Conservation (phyloP, 1,140 invertebrate species). For the Choristoneura fumiferana region DNA sequence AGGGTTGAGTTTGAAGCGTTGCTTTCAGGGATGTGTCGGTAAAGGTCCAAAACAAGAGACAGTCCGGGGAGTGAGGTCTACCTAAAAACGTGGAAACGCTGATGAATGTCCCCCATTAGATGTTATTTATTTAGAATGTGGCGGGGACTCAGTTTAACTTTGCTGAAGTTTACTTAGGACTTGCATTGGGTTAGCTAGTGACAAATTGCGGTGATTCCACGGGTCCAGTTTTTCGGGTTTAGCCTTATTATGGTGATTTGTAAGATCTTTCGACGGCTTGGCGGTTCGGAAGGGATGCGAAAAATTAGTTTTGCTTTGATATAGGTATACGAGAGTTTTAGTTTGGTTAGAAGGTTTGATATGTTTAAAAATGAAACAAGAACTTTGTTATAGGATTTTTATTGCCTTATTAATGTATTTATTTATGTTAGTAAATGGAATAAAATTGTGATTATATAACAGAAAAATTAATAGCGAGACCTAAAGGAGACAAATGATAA, state of each 20-base stretch:
- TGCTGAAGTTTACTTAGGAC: constrained; percentile 75
- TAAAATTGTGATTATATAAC: too few relatives aligned
- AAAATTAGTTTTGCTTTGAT: too few relatives aligned
- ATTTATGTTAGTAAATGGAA: too few relatives aligned
- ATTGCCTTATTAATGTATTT: too few relatives aligned
- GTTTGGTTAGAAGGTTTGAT: too few relatives aligned
- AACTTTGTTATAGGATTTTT: too few relatives aligned
- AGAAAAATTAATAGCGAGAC: too few relatives aligned
- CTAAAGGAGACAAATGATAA: too few relatives aligned
- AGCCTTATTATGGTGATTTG: constrained; percentile 61
- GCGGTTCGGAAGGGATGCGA: too few relatives aligned
- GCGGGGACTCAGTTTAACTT: constrained; percentile 70
- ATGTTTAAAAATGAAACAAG: too few relatives aligned
- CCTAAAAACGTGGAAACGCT: constrained; percentile 75
- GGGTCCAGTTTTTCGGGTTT: constrained; percentile 70
- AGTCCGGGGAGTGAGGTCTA: constrained; percentile 50
- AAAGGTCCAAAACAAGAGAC: constrained; percentile 62
- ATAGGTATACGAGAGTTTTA: too few relatives aligned
- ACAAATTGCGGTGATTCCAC: constrained; percentile 67
- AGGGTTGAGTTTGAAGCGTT: constrained; percentile 29
- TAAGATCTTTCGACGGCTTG: constrained; percentile 40
- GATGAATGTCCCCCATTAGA: constrained; percentile 80
- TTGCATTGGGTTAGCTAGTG: constrained; percentile 68
- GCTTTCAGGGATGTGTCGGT: constrained; percentile 30
- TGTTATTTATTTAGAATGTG: constrained; percentile 80